These are phyloP conservation scores for Jaculus jaculus DNA, from an alignment of 2,113 vertebrate genomes.

Conservation along the genomic window DNA sequence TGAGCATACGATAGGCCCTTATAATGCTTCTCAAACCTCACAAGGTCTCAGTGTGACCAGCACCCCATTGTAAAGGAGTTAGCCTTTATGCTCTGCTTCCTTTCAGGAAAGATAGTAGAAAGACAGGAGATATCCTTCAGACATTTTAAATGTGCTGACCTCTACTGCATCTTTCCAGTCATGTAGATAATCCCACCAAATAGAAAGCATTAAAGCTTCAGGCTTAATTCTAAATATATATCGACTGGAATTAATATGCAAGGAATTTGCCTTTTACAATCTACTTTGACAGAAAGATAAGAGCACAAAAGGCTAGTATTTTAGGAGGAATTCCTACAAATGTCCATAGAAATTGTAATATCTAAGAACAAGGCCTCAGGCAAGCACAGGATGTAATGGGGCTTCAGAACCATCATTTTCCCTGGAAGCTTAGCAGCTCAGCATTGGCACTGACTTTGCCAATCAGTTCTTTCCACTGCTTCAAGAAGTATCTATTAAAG, in stretches of 20 bases:
- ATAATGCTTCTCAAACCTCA: not conserved
- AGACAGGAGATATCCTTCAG: not conserved
- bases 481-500: not conserved
- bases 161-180: not conserved
- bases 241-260: not conserved
- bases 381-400: not conserved
- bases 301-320: fast-evolving
- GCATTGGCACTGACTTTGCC: not conserved
- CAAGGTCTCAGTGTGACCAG: not conserved
- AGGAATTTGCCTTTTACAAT: not conserved
- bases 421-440: too few relatives aligned
- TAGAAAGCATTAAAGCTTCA: not conserved
- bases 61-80: not conserved
- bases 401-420: not conserved
- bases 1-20: not conserved
- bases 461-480: not conserved
- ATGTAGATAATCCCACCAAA: not conserved
- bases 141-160: not conserved
- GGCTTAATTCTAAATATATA: not conserved
- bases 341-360: not conserved
- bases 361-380: not conserved
- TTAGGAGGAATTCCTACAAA: not conserved
- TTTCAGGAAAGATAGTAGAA: not conserved
- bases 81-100: not conserved
- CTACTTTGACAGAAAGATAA: not conserved